These are phyloP conservation scores for Leucoraja erinaceus DNA, from an alignment of 2,113 vertebrate genomes.

Conservation along the genomic window DNA sequence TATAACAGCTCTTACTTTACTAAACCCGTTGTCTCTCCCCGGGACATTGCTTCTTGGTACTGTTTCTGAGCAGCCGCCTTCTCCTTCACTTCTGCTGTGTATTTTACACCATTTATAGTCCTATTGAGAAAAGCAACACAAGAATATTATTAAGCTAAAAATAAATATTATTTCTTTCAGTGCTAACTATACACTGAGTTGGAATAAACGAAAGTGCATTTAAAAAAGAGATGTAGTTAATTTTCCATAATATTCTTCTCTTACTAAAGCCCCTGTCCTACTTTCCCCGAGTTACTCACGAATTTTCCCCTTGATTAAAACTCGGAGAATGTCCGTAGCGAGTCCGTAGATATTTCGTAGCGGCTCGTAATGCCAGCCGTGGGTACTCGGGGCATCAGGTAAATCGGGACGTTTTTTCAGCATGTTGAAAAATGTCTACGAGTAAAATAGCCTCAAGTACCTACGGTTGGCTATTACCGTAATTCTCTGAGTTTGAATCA, in stretches of 20 bases:
- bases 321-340: too few relatives aligned
- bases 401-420: too few relatives aligned
- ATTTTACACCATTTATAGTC: slow-evolving; percentile 68
- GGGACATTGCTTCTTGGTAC: slow-evolving; percentile 73
- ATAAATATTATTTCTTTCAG: background rate
- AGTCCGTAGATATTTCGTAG: too few relatives aligned
- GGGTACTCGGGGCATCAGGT: too few relatives aligned
- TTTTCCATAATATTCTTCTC: background rate
- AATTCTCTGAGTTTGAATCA: too few relatives aligned
- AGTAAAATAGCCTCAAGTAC: too few relatives aligned
- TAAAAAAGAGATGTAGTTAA: background rate
- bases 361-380: too few relatives aligned
- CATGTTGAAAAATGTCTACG: too few relatives aligned
- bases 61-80: slow-evolving; percentile 76
- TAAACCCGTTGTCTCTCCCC: slow-evolving; percentile 78
- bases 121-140: slow-evolving; percentile 50
- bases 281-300: too few relatives aligned
- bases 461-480: too few relatives aligned
- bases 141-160: slow-evolving; percentile 2
- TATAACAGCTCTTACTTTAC: slow-evolving; percentile 67
- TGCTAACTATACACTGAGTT: background rate
- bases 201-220: background rate
- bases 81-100: slow-evolving; percentile 78
- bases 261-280: background rate
- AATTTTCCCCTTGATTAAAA: too few relatives aligned